Base-by-base conservation (phyloP, 2,888 invertebrate genomes). In the Drosophila parthenogenetica region DNA sequence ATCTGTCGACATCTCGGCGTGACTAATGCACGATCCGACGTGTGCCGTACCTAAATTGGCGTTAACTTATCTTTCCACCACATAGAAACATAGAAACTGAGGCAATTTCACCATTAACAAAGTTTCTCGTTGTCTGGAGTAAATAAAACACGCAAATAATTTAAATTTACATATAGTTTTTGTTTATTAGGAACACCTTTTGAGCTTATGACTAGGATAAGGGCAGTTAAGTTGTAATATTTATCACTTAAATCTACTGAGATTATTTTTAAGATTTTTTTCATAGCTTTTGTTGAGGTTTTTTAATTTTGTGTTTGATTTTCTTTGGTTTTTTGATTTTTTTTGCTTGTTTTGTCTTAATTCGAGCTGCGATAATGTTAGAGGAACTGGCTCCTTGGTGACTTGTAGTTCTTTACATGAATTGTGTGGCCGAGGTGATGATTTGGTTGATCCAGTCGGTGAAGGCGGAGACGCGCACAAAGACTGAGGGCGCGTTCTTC, bases 401-500 rank as follows among this genome's bases (percentile, higher is more conserved):
- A 17, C 49, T 40, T 35, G 22, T 43, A 17, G 32, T 29, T 19
- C 46, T 39, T 71, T 83, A 90, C 58, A 88, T 83, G 37, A 88
- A 61, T 29, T 81, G 80, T 1, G 90, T 90, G 32, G 86, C 77
- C 16, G 89, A 66, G 43, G 55, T 74, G 29, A 91, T 90, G n/a
- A 90, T 70, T 53, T 90, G 80, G 35, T 89, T 71, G 19, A 92
- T 84, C 93, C 93, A 93, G 45, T 92, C 83, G 22, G 92, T 77
- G 78, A 93, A 93, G 2, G 92, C 91, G 0, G 93, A 92, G 4
- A 93, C 93, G 17, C 93, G 91, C 3, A 93, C 93, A 88, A 93
- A 93, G 1, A 93, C 93, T 0, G 93, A 93, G 0, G 93, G 93
- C 1, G 91, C 84, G 54, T 91, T 91, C 37, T 81, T 81, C 35